A percentile compares a stretch with the other conserved stretches of the same genome.
These are phyloP conservation scores for Neotoma lepida DNA, from an alignment of 2,113 vertebrate species.

Conservation along the genomic window DNA sequence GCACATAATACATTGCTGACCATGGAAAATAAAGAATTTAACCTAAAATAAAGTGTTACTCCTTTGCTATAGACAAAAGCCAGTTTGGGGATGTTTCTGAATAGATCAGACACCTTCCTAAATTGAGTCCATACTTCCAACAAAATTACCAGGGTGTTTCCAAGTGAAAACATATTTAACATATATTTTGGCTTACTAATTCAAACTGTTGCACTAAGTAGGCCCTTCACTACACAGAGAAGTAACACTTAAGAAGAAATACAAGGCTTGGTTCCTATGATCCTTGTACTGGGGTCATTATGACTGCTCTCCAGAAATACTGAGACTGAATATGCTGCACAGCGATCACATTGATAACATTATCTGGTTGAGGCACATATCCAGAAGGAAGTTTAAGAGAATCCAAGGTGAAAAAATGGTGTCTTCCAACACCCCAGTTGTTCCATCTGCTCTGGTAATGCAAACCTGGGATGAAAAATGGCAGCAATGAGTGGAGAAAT, in stretches of 20 bases:
- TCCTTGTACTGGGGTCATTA: conserved; percentile 87
- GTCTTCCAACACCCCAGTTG: too few relatives aligned
- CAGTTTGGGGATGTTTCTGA: background rate
- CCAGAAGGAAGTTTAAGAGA: too few relatives aligned
- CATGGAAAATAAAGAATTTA: background rate
- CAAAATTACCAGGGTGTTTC: background rate
- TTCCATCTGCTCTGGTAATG: too few relatives aligned
- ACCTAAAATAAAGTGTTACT: background rate
- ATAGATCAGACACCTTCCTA: background rate
- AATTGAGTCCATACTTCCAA: background rate
- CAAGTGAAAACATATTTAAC: too few relatives aligned
- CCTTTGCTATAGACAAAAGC: background rate
- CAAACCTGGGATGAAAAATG: conserved; percentile 83
- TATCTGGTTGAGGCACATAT: too few relatives aligned
- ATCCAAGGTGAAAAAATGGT: too few relatives aligned
- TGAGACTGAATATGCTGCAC: conserved; percentile 91
- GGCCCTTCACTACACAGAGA: too few relatives aligned
- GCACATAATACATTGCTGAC: background rate
- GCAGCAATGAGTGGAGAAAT: background rate
- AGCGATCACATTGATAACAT: conserved; percentile 89
- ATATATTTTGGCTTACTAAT: too few relatives aligned
- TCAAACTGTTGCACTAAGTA: too few relatives aligned
- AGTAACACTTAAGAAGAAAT: too few relatives aligned
- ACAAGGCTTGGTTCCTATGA: conserved; percentile 81
- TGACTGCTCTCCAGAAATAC: conserved; percentile 93